Base-by-base conservation (phyloP, 2,113 vertebrate genomes). In the Platysternon megacephalum region DNA sequence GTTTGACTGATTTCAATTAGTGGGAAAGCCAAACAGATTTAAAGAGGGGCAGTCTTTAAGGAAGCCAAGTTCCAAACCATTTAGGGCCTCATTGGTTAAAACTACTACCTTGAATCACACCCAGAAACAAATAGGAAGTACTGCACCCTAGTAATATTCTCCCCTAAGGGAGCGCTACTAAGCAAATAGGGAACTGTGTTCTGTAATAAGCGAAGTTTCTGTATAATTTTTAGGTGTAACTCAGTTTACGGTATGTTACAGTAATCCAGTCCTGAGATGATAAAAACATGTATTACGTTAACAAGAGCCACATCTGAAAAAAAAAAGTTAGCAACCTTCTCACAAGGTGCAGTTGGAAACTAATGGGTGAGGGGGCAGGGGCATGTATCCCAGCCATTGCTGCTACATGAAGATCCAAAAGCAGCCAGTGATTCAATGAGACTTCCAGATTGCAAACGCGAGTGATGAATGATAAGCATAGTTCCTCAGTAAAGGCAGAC, bases 291-390 rank as follows among this genome's bases (percentile, higher is more conserved):
- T 12, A 32, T 39, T 32, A 7, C 82, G 82, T 22, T 58, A 48
- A 52, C 10, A 44, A 22, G 79, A 49, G 48, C 29, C 35, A 22
- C 84, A 72, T 24, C 32, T 91, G 42, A 19, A 53, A 21, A 53
- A 52, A 53, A 53, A 21, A 14, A 49, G 19, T 0, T 8, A 82
- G 53, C 32, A 83, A 9, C 8, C 5, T 49, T 82, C 16, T 87
- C 28, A 68, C 35, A 42, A 28, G 21, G 1, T 8, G 17, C 29
- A 83, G 14, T 26, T 83, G 32, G 26, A 65, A 21, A 2, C 51
- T 1, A 0, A 53, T 65, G 72, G 8, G 79, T 29, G 0, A 82
- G 35, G 61, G 5, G 24, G n/a, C 9, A 51, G 52, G 1, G 68
- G 46, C 44, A 46, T 46, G 44, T 46, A 46, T 46, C 44, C 44